A percentile compares a stretch with the other conserved stretches of the same genome.
phyloP scores from a whole-genome alignment of 2,797 vertebrate species.

The Centropyge bicolor region DNA sequence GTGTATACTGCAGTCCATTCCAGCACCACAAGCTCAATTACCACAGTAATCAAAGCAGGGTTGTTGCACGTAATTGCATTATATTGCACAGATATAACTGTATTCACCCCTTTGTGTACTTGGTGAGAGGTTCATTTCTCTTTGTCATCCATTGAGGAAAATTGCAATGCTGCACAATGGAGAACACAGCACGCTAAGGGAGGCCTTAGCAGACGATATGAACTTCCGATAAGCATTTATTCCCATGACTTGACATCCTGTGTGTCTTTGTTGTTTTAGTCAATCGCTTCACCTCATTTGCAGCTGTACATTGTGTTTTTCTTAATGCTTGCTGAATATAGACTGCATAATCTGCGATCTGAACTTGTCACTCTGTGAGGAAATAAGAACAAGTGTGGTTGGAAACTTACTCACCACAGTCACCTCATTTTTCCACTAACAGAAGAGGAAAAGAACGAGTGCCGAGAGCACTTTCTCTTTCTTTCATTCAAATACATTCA shows the following conservation, averaged over 20 bases:
- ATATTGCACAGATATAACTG: neutral
- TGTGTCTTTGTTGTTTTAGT: neutral
- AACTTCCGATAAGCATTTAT: constrained; percentile 10
- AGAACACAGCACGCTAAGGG: neutral
- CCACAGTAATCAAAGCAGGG: neutral
- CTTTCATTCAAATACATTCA: neutral
- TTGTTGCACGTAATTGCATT: neutral
- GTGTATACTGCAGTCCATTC: neutral
- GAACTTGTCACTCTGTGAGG: constrained; percentile 18
- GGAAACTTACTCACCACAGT: constrained; percentile 75
- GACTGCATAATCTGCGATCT: constrained; percentile 30
- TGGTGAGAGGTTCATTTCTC: neutral
- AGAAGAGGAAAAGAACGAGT: neutral
- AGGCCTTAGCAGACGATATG: neutral
- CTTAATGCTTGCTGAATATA: constrained; percentile 70
- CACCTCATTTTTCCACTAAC: constrained; percentile 68
- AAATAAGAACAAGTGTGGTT: constrained; percentile 71
- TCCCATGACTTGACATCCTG: neutral
- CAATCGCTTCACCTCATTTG: constrained; percentile 12
- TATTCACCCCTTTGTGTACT: neutral
- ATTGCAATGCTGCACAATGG: neutral
- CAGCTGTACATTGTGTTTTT: constrained; percentile 29
- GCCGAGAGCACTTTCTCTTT: neutral
- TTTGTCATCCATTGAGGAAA: neutral
- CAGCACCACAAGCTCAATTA: neutral